Percentiles rank a stretch among this genome's conserved stretches.
Evolutionary conservation across 2,797 vertebrate genomes (phyloP).

Genomic region (Manis crassicaudata): DNA sequence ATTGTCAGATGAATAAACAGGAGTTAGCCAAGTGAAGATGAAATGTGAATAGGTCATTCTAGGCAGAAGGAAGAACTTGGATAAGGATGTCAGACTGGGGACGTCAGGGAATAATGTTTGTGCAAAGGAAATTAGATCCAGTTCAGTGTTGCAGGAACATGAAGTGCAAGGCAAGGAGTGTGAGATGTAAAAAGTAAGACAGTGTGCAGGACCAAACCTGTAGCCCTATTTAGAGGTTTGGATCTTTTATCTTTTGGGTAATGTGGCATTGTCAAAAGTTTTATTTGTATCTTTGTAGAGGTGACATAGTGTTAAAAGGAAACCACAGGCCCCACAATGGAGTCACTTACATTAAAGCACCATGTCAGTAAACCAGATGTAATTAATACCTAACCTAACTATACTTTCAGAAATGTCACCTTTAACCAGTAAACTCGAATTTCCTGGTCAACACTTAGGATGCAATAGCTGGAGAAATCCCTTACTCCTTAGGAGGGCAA

Average conservation of each 20-base stretch:
- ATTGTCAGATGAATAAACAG: not conserved
- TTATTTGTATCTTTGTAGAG: not conserved
- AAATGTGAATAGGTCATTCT: not conserved
- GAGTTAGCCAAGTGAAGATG: not conserved
- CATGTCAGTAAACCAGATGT: no score
- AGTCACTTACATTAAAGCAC: no score
- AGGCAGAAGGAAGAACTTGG: not conserved
- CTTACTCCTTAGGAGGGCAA: no score
- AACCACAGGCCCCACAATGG: no score
- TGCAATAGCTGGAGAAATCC: no score
- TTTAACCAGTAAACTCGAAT: no score
- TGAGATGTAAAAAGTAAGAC: not conserved
- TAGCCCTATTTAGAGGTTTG: not conserved
- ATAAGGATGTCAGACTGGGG: not conserved
- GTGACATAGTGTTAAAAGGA: not conserved
- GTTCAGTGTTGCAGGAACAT: not conserved
- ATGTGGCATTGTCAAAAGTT: not conserved
- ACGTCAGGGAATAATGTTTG: not conserved
- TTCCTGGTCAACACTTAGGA: no score
- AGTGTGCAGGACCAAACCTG: not conserved
- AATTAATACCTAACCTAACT: no score
- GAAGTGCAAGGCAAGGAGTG: not conserved
- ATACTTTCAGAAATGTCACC: no score
- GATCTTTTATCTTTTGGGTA: not conserved
- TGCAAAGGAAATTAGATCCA: not conserved